Conservation (phyloP, 1,140 invertebrate genomes). For the Pogonomyrmex barbatus region DNA sequence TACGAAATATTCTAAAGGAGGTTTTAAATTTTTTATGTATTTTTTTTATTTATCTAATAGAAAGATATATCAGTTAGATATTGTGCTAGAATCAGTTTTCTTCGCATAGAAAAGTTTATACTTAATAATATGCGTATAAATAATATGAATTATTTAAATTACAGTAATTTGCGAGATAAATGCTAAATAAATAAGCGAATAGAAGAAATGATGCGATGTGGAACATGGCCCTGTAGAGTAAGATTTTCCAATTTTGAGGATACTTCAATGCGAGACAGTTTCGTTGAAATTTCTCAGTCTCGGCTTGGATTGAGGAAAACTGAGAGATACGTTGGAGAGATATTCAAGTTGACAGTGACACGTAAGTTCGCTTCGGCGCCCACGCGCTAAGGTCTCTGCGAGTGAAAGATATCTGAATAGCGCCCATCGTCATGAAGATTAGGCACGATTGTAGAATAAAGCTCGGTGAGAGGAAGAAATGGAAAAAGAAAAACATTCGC, state of each 20-base stretch:
- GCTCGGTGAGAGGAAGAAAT: not conserved
- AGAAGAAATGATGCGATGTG: not conserved
- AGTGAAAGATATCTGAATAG: conserved; percentile 48
- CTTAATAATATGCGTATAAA: not conserved
- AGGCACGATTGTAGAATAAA: conserved; percentile 10
- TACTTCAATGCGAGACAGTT: conserved; percentile 17
- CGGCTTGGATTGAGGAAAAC: conserved; percentile 23
- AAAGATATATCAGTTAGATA: conserved; percentile 6
- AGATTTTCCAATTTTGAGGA: conserved; percentile 7
- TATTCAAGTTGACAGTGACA: conserved; percentile 45
- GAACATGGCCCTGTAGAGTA: not conserved
- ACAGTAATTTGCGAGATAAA: not conserved
- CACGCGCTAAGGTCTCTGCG: conserved; percentile 23
- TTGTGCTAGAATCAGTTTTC: too few relatives aligned
- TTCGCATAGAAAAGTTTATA: not conserved
- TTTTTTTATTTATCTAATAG: not conserved
- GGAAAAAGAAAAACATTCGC: conserved; percentile 7
- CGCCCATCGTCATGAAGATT: conserved; percentile 30
- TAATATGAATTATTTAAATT: not conserved
- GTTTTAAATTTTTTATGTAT: not conserved
- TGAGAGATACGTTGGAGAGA: conserved; percentile 24
- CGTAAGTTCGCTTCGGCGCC: conserved; percentile 1
- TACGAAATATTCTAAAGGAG: not conserved
- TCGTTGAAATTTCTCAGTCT: conserved; percentile 32
- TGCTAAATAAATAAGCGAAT: not conserved